Evolutionary conservation across 2,113 vertebrate genomes (phyloP).

Genomic region (Entelurus aequoreus): DNA sequence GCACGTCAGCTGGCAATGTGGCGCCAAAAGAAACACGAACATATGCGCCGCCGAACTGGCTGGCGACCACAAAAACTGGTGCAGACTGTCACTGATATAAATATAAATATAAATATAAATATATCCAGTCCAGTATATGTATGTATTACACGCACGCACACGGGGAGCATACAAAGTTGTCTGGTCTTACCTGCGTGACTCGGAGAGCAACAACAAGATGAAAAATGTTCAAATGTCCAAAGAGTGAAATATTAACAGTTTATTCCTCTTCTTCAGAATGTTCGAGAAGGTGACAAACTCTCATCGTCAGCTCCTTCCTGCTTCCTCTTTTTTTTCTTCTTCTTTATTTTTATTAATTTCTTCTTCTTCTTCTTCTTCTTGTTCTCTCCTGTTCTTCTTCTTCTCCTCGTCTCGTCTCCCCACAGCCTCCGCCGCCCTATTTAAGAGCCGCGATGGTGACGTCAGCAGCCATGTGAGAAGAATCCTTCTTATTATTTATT

Average conservation of each 20-base stretch:
- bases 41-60: too few relatives aligned
- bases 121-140: too few relatives aligned
- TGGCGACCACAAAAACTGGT: constrained; percentile 23
- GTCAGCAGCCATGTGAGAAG: background rate
- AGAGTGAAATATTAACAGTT: background rate
- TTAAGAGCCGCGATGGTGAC: background rate
- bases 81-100: constrained; percentile 41
- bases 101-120: background rate
- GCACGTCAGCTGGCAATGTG: too few relatives aligned
- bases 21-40: too few relatives aligned
- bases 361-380: constrained; percentile 5
- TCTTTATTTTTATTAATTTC: too few relatives aligned
- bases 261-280: too few relatives aligned
- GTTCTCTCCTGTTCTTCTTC: background rate
- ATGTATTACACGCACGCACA: too few relatives aligned
- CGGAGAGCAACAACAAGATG: constrained; percentile 36
- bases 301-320: constrained; percentile 31
- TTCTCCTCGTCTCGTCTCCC: constrained; percentile 27
- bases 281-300: too few relatives aligned
- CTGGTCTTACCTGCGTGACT: constrained; percentile 63
- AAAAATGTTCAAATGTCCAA: background rate
- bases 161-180: constrained; percentile 36
- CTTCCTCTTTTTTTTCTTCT: background rate
- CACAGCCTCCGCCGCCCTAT: background rate
- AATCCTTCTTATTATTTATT: too few relatives aligned